These are phyloP conservation scores for Metridium senile DNA, from an alignment of 92 coral and sea anemone genomes.

Conservation along the genomic window DNA sequence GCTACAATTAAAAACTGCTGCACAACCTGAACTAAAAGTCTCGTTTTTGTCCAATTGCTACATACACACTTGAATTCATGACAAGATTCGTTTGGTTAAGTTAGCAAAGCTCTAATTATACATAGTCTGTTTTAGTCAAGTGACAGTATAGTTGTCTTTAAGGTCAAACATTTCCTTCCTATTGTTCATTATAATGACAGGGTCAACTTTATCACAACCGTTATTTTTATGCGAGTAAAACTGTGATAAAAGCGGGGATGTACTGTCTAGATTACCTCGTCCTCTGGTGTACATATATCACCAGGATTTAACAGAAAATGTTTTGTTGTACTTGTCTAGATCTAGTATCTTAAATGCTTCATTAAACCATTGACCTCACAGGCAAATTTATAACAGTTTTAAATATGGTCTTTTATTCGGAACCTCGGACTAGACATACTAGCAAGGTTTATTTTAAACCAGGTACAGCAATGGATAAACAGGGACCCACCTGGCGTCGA, in stretches of 20 bases:
- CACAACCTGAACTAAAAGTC: not conserved
- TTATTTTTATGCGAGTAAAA: not conserved
- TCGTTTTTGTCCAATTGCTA: not conserved
- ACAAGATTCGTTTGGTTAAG: not conserved
- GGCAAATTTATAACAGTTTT: too few species aligned
- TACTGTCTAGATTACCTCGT: too few species aligned
- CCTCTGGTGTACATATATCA: too few species aligned
- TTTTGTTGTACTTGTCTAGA: too few species aligned
- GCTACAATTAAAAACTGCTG: not conserved
- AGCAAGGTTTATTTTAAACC: too few species aligned
- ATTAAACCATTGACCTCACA: too few species aligned
- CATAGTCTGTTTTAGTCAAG: constrained; percentile 9
- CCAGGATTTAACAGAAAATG: too few species aligned
- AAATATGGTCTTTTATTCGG: too few species aligned
- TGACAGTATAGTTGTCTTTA: constrained; percentile 6
- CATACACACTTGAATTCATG: not conserved
- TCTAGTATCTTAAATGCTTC: too few species aligned
- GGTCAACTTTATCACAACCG: constrained; percentile 2
- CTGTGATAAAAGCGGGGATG: not conserved
- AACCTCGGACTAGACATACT: too few species aligned
- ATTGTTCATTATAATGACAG: constrained; percentile 4
- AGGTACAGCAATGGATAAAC: too few species aligned
- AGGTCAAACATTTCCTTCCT: constrained; percentile 35
- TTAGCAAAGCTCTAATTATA: not conserved
- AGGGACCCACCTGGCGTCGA: too few species aligned